Evolutionary conservation across 2,797 vertebrate genomes (phyloP).

Genomic region (Ispidina picta): DNA sequence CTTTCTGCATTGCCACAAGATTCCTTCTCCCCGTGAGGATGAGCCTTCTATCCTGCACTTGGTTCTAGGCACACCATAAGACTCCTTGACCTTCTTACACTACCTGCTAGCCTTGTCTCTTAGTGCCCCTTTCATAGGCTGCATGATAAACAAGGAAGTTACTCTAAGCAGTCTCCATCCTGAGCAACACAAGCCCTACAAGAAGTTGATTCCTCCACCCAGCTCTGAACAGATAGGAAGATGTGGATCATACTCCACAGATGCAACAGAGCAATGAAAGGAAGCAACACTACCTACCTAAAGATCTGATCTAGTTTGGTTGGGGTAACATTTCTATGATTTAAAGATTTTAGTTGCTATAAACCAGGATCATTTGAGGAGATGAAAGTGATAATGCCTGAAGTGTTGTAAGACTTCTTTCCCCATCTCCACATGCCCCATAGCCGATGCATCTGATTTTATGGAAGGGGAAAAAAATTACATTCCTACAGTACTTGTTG

Average conservation of each 20-base stretch:
- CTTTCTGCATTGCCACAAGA: not conserved
- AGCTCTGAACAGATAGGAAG: not conserved
- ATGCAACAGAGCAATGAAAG: not conserved
- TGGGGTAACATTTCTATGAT: not conserved
- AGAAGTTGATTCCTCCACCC: not conserved
- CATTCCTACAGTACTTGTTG: not conserved
- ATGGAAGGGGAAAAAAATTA: not conserved
- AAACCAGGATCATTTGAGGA: not conserved
- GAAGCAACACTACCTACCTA: not conserved
- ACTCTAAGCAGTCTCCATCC: not conserved
- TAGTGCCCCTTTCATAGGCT: not conserved
- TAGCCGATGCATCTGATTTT: not conserved
- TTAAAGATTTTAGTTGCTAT: not conserved
- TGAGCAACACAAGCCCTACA: rapidly evolving
- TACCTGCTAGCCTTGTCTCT: not conserved
- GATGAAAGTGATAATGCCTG: not conserved
- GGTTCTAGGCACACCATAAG: not conserved
- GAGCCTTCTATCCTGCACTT: not conserved
- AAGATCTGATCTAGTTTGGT: not conserved
- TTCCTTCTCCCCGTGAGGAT: not conserved
- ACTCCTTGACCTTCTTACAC: not conserved
- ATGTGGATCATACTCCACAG: not conserved
- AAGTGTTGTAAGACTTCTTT: not conserved
- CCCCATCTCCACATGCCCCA: rapidly evolving
- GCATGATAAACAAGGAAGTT: not conserved